These are phyloP conservation scores for Mellivora capensis DNA, from an alignment of 2,113 vertebrate genomes.

Conservation along the genomic window DNA sequence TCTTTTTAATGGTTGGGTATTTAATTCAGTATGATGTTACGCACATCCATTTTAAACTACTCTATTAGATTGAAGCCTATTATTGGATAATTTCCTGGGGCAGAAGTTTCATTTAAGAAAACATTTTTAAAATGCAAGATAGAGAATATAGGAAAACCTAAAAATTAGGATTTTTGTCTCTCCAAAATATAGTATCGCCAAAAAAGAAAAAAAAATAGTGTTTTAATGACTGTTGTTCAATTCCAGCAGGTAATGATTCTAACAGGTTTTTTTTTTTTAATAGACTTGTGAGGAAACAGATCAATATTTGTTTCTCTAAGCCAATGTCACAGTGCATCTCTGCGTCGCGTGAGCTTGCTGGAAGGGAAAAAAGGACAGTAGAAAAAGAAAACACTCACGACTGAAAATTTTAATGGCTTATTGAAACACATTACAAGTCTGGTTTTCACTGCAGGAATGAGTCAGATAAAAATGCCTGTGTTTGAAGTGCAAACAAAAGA, in stretches of 20 bases:
- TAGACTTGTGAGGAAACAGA: conserved; percentile 51
- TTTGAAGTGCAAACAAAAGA: conserved; percentile 72
- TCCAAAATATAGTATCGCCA: conserved; percentile 44
- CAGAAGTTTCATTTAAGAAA: conserved; percentile 56
- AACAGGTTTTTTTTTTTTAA: conserved; percentile 4
- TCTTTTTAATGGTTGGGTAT: not conserved
- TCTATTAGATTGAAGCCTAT: conserved; percentile 5
- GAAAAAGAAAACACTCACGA: conserved; percentile 59
- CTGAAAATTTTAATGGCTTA: conserved; percentile 75
- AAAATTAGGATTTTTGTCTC: conserved; percentile 34
- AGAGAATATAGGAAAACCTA: conserved; percentile 19
- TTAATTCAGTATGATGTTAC: not conserved
- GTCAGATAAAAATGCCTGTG: conserved; percentile 67
- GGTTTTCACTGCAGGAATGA: conserved; percentile 66
- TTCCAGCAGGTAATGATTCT: conserved; percentile 58
- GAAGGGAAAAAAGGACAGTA: conserved; percentile 59
- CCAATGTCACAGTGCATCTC: conserved; percentile 53
- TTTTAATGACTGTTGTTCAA: not conserved
- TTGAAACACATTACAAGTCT: conserved; percentile 74
- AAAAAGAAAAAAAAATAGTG: not conserved
- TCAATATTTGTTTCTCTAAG: conserved; percentile 65
- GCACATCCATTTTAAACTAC: not conserved
- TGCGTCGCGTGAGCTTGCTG: conserved; percentile 40
- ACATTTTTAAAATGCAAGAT: not conserved
- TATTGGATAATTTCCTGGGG: conserved; percentile 41